Conservation (phyloP, 2,113 vertebrate species). For the Bucco capensis region DNA sequence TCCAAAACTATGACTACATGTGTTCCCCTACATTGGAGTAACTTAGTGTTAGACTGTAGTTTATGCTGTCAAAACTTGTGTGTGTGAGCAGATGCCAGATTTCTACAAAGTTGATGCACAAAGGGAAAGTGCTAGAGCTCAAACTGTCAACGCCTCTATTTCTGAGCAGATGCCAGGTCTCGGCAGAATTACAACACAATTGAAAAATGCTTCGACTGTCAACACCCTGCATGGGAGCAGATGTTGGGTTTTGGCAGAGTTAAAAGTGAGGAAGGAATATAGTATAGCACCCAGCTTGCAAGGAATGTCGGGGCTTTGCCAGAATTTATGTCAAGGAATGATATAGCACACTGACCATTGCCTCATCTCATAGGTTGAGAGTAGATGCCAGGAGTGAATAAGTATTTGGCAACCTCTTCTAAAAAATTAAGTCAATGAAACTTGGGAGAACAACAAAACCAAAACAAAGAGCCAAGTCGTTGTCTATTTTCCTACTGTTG, state of each 20-base stretch:
- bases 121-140: slow-evolving; percentile 52
- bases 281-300: background rate
- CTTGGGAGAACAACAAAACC: background rate
- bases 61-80: slow-evolving; percentile 49
- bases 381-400: background rate
- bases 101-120: slow-evolving; percentile 50
- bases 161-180: slow-evolving; percentile 60
- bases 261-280: background rate
- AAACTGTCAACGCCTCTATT: slow-evolving; percentile 62
- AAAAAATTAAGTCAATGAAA: background rate
- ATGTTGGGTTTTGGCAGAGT: slow-evolving; percentile 48
- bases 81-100: slow-evolving; percentile 42
- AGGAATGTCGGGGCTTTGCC: background rate
- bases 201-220: slow-evolving; percentile 56
- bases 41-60: slow-evolving; percentile 31
- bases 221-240: slow-evolving; percentile 55
- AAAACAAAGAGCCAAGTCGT: background rate
- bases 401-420: background rate
- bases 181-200: slow-evolving; percentile 57
- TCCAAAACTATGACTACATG: background rate
- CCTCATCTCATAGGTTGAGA: background rate
- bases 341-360: background rate
- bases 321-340: background rate
- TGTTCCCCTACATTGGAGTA: background rate
- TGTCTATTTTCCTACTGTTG: background rate